Evolutionary conservation across 1,140 invertebrate genomes (phyloP).

Genomic region (Drosophila funebris): DNA sequence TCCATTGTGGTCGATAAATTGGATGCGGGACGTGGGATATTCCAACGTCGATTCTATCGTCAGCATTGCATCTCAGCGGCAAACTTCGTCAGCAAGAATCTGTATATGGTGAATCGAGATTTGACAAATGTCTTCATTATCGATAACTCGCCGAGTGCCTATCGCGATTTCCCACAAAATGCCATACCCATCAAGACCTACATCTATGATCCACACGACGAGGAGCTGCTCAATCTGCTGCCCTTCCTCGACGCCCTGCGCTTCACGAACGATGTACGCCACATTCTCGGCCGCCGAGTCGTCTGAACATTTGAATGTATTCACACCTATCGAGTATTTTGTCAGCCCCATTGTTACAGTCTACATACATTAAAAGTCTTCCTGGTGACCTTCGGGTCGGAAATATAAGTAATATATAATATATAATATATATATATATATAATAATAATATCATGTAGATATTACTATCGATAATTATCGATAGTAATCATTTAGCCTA

Average conservation of each 20-base stretch:
- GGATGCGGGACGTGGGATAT: slow-evolving; percentile 47
- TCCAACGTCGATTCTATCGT: slow-evolving; percentile 50
- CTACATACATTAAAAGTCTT: neutral
- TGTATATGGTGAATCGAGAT: slow-evolving; percentile 38
- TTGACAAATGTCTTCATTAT: slow-evolving; percentile 47
- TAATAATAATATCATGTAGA: no score
- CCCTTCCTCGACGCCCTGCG: slow-evolving; percentile 68
- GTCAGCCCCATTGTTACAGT: neutral
- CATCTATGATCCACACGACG: slow-evolving; percentile 48
- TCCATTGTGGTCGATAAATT: slow-evolving; percentile 45
- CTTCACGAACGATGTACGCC: slow-evolving; percentile 60
- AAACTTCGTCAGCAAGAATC: slow-evolving; percentile 44
- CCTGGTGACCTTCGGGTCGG: neutral
- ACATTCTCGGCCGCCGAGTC: slow-evolving; percentile 48
- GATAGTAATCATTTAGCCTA: no score
- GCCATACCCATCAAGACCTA: slow-evolving; percentile 61
- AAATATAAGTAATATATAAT: neutral
- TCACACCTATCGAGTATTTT: neutral
- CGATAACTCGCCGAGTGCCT: slow-evolving; percentile 61
- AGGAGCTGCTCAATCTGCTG: slow-evolving; percentile 55
- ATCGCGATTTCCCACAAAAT: slow-evolving; percentile 55
- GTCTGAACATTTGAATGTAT: neutral
- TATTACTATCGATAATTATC: no score
- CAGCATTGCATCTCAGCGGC: slow-evolving; percentile 46
- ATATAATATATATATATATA: no score